Percentiles rank a stretch among this genome's conserved stretches.
phyloP scores from a whole-genome alignment of 1,140 invertebrate species.

The Rhynchophorus ferrugineus region DNA sequence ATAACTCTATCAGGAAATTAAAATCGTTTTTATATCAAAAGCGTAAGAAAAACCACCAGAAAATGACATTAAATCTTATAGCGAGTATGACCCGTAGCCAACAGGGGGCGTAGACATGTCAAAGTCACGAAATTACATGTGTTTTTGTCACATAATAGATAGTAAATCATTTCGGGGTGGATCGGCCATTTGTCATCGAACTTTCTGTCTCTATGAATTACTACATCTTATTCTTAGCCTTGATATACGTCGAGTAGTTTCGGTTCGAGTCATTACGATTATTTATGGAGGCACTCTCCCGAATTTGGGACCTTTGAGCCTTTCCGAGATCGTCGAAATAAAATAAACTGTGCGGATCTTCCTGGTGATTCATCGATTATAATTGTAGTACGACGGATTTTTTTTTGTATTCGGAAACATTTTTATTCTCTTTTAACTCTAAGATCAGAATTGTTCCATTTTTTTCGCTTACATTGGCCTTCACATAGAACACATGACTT shows the following conservation, averaged over 20 bases:
- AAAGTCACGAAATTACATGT: constrained; percentile 12
- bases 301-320: neutral
- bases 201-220: constrained; percentile 9
- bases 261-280: constrained; percentile 1
- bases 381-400: too few relatives aligned
- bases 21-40: too few relatives aligned
- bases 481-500: too few relatives aligned
- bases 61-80: neutral
- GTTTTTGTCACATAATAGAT: constrained; percentile 29
- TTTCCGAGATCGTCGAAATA: neutral
- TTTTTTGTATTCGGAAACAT: too few relatives aligned
- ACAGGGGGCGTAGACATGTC: neutral
- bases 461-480: too few relatives aligned
- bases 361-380: too few relatives aligned
- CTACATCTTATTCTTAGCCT: constrained; percentile 6
- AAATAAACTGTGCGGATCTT: too few relatives aligned
- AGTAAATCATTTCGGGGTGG: constrained; percentile 13
- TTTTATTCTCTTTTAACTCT: too few relatives aligned
- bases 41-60: too few relatives aligned
- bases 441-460: too few relatives aligned
- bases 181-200: constrained; percentile 2
- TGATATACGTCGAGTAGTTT: neutral
- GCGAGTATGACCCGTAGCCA: neutral
- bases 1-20: too few relatives aligned
- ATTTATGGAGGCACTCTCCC: constrained; percentile 2